phyloP scores from a whole-genome alignment of 2,888 invertebrate genomes.

The Thalpophila matura region DNA sequence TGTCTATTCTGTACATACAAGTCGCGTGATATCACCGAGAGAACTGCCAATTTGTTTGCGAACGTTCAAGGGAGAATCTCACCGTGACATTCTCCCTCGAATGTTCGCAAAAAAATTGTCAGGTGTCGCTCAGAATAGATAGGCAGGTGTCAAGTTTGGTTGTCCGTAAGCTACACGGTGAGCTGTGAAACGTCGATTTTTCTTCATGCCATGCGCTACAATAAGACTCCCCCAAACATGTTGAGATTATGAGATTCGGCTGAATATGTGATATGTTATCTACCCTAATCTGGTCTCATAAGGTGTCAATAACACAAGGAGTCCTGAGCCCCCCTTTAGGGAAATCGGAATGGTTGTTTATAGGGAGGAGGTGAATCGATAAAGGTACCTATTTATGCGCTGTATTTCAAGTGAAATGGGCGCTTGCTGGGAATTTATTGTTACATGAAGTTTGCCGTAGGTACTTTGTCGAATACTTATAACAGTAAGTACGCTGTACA shows the following conservation, averaged over 20 bases:
- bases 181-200: not conserved
- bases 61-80: too few relatives aligned
- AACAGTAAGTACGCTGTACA: not conserved
- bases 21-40: too few relatives aligned
- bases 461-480: not conserved
- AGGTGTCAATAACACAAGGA: conserved; percentile 24
- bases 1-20: too few relatives aligned
- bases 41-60: too few relatives aligned
- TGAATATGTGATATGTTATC: not conserved
- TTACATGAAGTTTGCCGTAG: not conserved
- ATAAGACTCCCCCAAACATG: not conserved
- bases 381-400: not conserved
- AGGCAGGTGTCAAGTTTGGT: too few relatives aligned
- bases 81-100: too few relatives aligned
- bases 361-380: not conserved
- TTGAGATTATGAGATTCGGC: not conserved
- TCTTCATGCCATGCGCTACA: not conserved
- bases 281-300: conserved; percentile 17
- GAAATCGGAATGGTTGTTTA: conserved; percentile 12
- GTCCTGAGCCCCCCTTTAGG: not conserved
- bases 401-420: not conserved
- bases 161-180: too few relatives aligned
- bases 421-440: not conserved
- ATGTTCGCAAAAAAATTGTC: too few relatives aligned
- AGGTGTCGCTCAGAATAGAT: too few relatives aligned